A percentile compares a stretch with the other conserved stretches of the same genome.
Evolutionary conservation across 2,113 vertebrate species (phyloP).

Genomic region (Python bivittatus): DNA sequence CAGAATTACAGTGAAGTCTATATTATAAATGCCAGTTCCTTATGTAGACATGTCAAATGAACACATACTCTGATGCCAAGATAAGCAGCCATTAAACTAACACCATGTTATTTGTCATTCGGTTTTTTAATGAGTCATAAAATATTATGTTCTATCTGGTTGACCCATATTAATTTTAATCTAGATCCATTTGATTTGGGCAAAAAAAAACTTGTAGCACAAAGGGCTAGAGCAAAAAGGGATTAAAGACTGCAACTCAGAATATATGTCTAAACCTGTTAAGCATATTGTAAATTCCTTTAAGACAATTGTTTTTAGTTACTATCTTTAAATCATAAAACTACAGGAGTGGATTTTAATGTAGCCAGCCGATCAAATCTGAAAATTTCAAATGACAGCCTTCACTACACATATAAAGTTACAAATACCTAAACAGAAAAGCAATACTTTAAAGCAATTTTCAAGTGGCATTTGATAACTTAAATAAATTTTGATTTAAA

Average conservation of each 20-base stretch:
- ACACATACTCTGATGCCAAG: background rate
- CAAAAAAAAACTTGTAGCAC: background rate
- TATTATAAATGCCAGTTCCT: background rate
- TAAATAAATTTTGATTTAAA: background rate
- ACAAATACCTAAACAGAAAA: background rate
- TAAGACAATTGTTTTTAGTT: background rate
- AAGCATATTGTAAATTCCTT: rapidly evolving
- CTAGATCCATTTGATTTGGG: background rate
- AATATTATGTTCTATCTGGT: background rate
- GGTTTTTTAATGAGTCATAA: background rate
- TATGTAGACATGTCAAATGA: background rate
- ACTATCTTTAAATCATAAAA: background rate
- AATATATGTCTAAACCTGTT: rapidly evolving
- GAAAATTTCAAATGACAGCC: rapidly evolving
- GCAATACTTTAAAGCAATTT: background rate
- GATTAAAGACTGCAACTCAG: background rate
- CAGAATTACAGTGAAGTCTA: background rate
- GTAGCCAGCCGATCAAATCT: rapidly evolving
- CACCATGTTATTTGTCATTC: rapidly evolving
- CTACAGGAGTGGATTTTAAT: background rate
- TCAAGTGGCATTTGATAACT: background rate
- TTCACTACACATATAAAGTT: background rate
- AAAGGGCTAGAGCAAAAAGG: background rate
- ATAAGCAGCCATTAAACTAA: background rate
- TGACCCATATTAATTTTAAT: background rate